Percentiles rank a stretch among this genome's conserved stretches.
Conservation (phyloP, 1,140 invertebrate species). For the Listronotus bonariensis region DNA sequence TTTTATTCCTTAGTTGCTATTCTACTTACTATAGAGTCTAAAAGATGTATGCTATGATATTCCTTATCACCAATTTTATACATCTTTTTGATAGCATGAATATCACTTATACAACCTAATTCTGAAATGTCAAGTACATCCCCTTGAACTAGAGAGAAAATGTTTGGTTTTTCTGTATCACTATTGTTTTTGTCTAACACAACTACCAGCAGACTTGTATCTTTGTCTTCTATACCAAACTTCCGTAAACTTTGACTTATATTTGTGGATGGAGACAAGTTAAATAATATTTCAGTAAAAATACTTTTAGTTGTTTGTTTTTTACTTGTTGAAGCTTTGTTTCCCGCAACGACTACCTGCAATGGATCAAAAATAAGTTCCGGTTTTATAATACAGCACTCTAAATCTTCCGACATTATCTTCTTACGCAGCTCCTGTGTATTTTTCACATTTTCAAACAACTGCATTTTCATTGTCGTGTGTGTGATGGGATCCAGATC, state of each 20-base stretch:
- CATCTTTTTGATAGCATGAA: slow-evolving; percentile 38
- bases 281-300: slow-evolving; percentile 71
- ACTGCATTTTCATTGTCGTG: slow-evolving; percentile 59
- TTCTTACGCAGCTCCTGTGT: slow-evolving; percentile 60
- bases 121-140: slow-evolving; percentile 39
- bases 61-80: slow-evolving; percentile 45
- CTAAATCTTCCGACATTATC: slow-evolving; percentile 60
- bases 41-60: slow-evolving; percentile 32
- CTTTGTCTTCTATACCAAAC: slow-evolving; percentile 66
- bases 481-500: slow-evolving; percentile 58
- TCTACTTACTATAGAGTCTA: slow-evolving; percentile 50
- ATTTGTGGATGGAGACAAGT: slow-evolving; percentile 70
- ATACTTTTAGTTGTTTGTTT: slow-evolving; percentile 67
- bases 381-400: slow-evolving; percentile 68
- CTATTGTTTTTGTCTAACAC: slow-evolving; percentile 59
- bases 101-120: slow-evolving; percentile 39
- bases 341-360: slow-evolving; percentile 69
- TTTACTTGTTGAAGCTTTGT: slow-evolving; percentile 65
- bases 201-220: slow-evolving; percentile 62
- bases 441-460: slow-evolving; percentile 67
- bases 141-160: slow-evolving; percentile 38
- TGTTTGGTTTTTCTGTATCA: slow-evolving; percentile 44
- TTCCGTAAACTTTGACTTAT: slow-evolving; percentile 67
- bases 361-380: slow-evolving; percentile 66
- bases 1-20: slow-evolving; percentile 48